Conservation (phyloP, 35 echinoderm and acorn worm genomes). For the Lytechinus variegatus region DNA sequence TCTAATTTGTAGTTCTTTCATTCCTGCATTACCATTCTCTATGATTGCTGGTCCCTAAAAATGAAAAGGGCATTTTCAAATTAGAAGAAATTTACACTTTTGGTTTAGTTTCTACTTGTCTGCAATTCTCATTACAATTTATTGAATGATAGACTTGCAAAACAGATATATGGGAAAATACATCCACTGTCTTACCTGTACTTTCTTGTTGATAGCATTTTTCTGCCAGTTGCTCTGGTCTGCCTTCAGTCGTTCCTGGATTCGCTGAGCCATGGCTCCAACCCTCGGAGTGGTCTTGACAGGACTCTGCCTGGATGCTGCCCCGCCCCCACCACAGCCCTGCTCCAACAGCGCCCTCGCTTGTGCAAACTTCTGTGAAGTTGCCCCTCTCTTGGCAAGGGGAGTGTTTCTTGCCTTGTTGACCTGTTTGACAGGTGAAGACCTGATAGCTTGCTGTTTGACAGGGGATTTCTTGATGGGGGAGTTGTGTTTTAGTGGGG, state of each 20-base stretch:
- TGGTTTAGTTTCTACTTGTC: neutral
- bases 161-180: neutral
- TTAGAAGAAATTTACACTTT: neutral
- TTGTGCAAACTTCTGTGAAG: slow-evolving; percentile 41
- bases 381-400: neutral
- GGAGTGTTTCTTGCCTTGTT: slow-evolving; percentile 12
- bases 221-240: slow-evolving; percentile 89
- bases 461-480: slow-evolving; percentile 14
- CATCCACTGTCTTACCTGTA: slow-evolving; percentile 71
- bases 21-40: too few species aligned
- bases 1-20: neutral
- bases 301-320: slow-evolving; percentile 53
- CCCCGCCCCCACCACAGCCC: slow-evolving; percentile 21
- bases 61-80: too few species aligned
- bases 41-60: too few species aligned
- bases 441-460: slow-evolving; percentile 20
- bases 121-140: neutral
- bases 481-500: neutral
- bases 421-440: slow-evolving; percentile 26
- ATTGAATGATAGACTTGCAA: too few species aligned
- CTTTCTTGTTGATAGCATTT: slow-evolving; percentile 95
- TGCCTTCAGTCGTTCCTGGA: slow-evolving; percentile 79
- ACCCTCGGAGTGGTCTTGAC: slow-evolving; percentile 66
- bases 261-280: slow-evolving; percentile 84
- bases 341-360: slow-evolving; percentile 50